phyloP scores from a whole-genome alignment of 2,797 vertebrate genomes.

The Benthosema pterotum region DNA sequence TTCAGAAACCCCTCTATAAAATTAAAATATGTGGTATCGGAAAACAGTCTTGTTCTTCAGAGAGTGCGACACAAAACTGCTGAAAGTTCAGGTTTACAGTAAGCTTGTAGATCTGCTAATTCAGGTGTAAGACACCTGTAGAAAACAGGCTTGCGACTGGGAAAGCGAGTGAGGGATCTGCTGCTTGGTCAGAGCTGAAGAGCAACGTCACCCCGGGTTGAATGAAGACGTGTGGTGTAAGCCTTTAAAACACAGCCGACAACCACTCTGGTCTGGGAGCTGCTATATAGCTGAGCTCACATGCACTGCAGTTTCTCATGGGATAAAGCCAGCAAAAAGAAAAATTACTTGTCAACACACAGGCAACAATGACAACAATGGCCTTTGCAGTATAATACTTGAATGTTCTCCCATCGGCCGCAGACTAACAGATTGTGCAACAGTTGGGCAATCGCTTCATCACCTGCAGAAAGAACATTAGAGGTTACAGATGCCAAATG shows the following conservation, averaged over 20 bases:
- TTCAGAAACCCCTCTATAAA: too few species aligned
- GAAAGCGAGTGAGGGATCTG: constrained; percentile 1
- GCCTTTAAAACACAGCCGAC: neutral
- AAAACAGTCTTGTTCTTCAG: too few species aligned
- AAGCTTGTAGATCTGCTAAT: too few species aligned
- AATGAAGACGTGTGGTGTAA: neutral
- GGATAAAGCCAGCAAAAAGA: constrained; percentile 8
- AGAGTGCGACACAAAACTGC: too few species aligned
- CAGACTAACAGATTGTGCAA: neutral
- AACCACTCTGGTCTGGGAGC: neutral
- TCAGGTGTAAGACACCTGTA: too few species aligned
- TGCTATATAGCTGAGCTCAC: too few species aligned
- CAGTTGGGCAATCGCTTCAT: neutral
- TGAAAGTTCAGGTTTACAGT: too few species aligned
- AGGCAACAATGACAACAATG: neutral
- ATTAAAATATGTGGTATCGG: too few species aligned
- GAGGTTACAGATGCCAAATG: neutral
- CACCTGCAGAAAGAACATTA: neutral
- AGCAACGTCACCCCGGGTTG: neutral
- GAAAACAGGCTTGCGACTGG: neutral
- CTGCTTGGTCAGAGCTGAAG: neutral
- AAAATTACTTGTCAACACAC: neutral
- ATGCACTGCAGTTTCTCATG: too few species aligned
- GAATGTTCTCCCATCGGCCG: too few species aligned
- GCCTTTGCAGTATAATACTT: neutral